Evolutionary conservation across 2,797 vertebrate species (phyloP), one percentile per base, ranked within the genome.

Genomic region (Margarornis squamiger): DNA sequence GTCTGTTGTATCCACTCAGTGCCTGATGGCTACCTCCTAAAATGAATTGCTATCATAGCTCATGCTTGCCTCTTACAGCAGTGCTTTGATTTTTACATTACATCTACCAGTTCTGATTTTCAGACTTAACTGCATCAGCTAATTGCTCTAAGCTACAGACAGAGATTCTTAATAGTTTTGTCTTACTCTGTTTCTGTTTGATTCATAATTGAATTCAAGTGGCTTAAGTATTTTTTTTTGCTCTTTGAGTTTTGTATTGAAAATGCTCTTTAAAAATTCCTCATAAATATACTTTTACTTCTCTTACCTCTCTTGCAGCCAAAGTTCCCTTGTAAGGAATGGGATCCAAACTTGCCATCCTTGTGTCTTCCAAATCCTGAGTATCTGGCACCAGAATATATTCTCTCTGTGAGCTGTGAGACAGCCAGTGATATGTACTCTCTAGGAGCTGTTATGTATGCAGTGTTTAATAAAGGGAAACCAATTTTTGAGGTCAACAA

Each of bases 341-440:
- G 99, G 99, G 99, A 99, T 94, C 99, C 99, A 84, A 99, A 99
- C 93, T 98, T 99, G 39, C 99, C 99, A 20, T 98, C 98, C 4
- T 98, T 99, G 84, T 99, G 99, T 98, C 99, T 99, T 96, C 99
- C 99, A 83, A 99, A 99, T 98, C 99, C 99, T 3, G 99, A 99
- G 79, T 99, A 99, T 96, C 97, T 99, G 95, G 99, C 99, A 74
- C 99, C 99, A 7, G 99, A 99, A 94, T 99, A 99, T 92, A 99
- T 99, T 96, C 98, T 99, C 81, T 99, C 99, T 0, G 99, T 99
- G 95, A 99, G 99, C 98, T 99, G 99, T 91, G 99, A 99, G 97
- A 98, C 99, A 10, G 98, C 98, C 95, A 99, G 99, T 36, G 99
- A 99, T 97, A 99, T 99, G 99, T 99, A 99, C 96, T 99, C 99